Base-by-base conservation (phyloP, 2,888 invertebrate species). In the Lissonota sp. region DNA sequence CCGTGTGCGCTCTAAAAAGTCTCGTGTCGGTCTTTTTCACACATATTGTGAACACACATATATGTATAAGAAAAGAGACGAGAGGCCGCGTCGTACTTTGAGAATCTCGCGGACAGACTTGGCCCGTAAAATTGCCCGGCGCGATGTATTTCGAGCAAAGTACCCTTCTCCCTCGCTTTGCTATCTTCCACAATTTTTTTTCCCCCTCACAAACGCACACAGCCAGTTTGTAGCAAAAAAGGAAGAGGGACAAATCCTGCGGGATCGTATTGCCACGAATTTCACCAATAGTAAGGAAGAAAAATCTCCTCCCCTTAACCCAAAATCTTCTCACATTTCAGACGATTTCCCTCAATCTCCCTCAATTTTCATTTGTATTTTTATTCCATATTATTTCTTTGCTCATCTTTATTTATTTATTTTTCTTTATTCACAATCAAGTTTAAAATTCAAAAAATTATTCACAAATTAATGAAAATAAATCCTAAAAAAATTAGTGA, bases 111-210 rank as follows among this genome's bases (percentile, higher is more conserved):
- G 57, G 66, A 71, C 73, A 60, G 71, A 64, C 71, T 70, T 73
- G 71, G 66, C 74, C 84, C 78, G 84, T 84, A 76, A 83, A 79
- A 79, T 84, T 83, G 81, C 82, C 64, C 69, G 66, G 74, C 70
- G 58, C 73, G 58, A 64, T 79, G 80, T 79, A 80, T 82, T 80
- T 83, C 73, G 82, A 82, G 83, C 79, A 72, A 77, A 63, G 64
- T 73, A 64, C 57, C 58, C 74, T 72, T 12, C 75, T 79, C 76
- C 64, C 51, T 55, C 53, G n/a, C 37, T 49, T 46, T 14, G 40
- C n/a, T 40, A 10, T 42, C 49, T n/a, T 16, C 51, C 42, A 42
- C 62, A 49, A 60, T 37, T 76, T 16, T 46, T 51, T 67, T 67
- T 67, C 37, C 8, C 49, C 40, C 46, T 64, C 26, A 46, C 1